These are phyloP conservation scores for Echinops telfairi DNA, from an alignment of 2,113 vertebrate genomes.

Conservation along the genomic window DNA sequence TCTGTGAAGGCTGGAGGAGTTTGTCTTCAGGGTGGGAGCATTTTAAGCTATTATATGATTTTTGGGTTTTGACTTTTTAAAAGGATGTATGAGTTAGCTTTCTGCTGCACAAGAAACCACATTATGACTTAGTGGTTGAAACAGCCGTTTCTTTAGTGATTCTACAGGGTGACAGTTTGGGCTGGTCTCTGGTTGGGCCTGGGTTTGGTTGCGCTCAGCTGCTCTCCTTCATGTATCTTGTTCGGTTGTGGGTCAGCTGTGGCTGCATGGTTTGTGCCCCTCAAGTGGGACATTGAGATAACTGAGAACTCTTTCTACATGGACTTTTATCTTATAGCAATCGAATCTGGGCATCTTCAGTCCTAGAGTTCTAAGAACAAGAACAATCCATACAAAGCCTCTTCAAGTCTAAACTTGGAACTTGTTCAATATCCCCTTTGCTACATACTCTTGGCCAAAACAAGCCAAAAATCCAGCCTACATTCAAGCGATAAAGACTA, in stretches of 20 bases:
- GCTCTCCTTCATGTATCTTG: neutral
- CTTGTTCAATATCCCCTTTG: neutral
- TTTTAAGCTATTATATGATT: constrained; percentile 33
- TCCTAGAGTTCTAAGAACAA: constrained; percentile 30
- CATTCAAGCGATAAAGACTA: neutral
- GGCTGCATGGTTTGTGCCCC: neutral
- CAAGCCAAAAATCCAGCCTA: neutral
- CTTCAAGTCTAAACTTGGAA: neutral
- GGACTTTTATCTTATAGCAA: neutral
- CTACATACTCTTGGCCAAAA: constrained; percentile 25
- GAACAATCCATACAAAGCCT: neutral
- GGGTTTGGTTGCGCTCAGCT: neutral
- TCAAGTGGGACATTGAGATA: neutral
- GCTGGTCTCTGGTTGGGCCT: neutral
- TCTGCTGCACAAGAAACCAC: constrained; percentile 3
- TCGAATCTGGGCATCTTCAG: neutral
- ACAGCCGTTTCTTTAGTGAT: constrained; percentile 39
- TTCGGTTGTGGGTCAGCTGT: neutral
- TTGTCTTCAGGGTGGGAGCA: neutral
- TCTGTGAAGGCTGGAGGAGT: neutral
- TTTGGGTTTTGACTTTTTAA: constrained; percentile 42
- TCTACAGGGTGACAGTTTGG: neutral
- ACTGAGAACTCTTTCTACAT: neutral
- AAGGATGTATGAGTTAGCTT: neutral
- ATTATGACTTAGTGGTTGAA: constrained; percentile 18